phyloP scores from a whole-genome alignment of 2,113 vertebrate species.

The Pteropus alecto region DNA sequence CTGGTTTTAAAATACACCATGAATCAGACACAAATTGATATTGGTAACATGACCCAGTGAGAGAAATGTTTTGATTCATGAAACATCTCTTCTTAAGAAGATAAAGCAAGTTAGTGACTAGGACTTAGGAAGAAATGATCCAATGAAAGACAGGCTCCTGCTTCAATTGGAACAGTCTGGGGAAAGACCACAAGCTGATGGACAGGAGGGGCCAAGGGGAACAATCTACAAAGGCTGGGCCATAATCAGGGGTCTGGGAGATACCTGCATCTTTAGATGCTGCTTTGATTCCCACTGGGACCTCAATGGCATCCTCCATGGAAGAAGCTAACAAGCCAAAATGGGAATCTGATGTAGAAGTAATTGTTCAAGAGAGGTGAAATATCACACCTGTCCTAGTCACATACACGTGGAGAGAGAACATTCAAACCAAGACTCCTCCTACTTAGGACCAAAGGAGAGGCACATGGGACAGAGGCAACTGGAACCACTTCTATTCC shows the following conservation, averaged over 20 bases:
- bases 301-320: background rate
- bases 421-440: background rate
- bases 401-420: rapidly evolving
- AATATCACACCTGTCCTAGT: background rate
- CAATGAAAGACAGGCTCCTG: background rate
- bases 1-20: background rate
- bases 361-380: background rate
- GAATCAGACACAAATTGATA: background rate
- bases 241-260: background rate
- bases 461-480: background rate
- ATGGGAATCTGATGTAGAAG: background rate
- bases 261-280: background rate
- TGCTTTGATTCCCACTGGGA: background rate
- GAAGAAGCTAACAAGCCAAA: background rate
- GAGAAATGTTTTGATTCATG: background rate
- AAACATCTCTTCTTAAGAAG: background rate
- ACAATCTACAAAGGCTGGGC: background rate
- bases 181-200: background rate
- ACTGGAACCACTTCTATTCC: background rate
- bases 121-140: background rate
- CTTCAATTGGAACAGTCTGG: background rate
- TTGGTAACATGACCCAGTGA: background rate
- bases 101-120: background rate
- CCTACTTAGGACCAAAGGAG: background rate
- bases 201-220: background rate